phyloP scores from a whole-genome alignment of 2,113 vertebrate species.

The Mormyrus iriodes region DNA sequence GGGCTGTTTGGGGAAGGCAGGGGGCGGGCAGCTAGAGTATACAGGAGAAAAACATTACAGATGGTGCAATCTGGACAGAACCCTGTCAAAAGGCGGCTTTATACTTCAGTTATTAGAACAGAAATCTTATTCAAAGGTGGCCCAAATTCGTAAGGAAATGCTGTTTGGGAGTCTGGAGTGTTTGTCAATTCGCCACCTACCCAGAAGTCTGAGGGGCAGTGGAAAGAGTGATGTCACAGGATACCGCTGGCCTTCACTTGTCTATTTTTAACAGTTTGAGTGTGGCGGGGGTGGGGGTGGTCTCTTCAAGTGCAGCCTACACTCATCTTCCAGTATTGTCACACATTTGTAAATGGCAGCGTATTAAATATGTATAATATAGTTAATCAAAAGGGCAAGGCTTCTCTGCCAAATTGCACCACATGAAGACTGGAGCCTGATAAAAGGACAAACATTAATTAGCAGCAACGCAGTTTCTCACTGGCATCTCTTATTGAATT shows the following conservation, averaged over 20 bases:
- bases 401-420: constrained; percentile 40
- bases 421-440: constrained; percentile 37
- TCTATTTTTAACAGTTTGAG: constrained; percentile 14
- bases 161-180: not conserved
- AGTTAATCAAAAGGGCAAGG: constrained; percentile 46
- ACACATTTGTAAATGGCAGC: constrained; percentile 34
- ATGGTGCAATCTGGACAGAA: not conserved
- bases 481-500: constrained; percentile 51
- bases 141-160: not conserved
- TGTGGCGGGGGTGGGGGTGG: not conserved
- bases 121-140: not conserved
- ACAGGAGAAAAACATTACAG: not conserved
- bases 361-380: constrained; percentile 46
- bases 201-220: not conserved
- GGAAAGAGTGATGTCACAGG: not conserved
- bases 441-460: constrained; percentile 49
- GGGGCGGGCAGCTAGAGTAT: not conserved
- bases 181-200: not conserved
- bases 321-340: constrained; percentile 5
- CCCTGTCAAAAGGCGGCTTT: not conserved
- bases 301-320: not conserved
- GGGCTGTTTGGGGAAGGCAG: not conserved
- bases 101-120: not conserved
- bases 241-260: not conserved
- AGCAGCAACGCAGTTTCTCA: constrained; percentile 44